Conservation (phyloP, 2,888 invertebrate genomes). For the Callyntrura guangdongensis region DNA sequence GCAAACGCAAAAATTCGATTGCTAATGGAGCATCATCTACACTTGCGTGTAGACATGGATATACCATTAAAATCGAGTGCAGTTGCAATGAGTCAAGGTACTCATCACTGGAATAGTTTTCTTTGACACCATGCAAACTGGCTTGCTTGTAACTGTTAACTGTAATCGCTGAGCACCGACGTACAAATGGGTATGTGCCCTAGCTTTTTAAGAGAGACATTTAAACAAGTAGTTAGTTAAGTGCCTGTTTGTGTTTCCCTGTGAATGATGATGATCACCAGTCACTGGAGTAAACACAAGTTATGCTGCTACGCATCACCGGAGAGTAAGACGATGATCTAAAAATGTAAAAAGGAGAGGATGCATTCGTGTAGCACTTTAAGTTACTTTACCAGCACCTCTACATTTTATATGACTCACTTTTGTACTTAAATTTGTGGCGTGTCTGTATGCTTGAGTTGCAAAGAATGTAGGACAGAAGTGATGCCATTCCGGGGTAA, state of each 20-base stretch:
- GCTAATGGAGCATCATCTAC: too few species aligned
- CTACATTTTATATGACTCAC: not conserved
- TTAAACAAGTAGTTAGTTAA: slow-evolving; percentile 6
- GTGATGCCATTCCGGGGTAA: slow-evolving; percentile 62
- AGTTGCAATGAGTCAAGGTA: slow-evolving; percentile 36
- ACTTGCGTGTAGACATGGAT: not conserved
- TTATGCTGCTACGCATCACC: not conserved
- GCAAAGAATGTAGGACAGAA: slow-evolving; percentile 63
- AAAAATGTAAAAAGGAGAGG: not conserved
- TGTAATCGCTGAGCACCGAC: not conserved
- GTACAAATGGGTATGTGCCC: not conserved
- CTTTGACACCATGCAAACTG: slow-evolving; percentile 10
- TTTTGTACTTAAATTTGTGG: not conserved
- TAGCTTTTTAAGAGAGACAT: not conserved
- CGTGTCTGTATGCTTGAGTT: not conserved
- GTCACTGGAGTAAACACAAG: not conserved
- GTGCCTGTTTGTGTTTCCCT: not conserved
- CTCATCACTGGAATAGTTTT: not conserved
- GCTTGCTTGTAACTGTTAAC: not conserved
- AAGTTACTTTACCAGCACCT: slow-evolving; percentile 4
- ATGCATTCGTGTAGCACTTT: slow-evolving; percentile 11
- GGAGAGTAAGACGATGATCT: slow-evolving; percentile 16
- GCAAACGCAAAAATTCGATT: not conserved
- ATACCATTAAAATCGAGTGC: not conserved
- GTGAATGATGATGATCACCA: slow-evolving; percentile 15